A percentile compares a stretch with the other conserved stretches of the same genome.
Conservation (phyloP, 1,140 invertebrate species). For the Drosophila varians region DNA sequence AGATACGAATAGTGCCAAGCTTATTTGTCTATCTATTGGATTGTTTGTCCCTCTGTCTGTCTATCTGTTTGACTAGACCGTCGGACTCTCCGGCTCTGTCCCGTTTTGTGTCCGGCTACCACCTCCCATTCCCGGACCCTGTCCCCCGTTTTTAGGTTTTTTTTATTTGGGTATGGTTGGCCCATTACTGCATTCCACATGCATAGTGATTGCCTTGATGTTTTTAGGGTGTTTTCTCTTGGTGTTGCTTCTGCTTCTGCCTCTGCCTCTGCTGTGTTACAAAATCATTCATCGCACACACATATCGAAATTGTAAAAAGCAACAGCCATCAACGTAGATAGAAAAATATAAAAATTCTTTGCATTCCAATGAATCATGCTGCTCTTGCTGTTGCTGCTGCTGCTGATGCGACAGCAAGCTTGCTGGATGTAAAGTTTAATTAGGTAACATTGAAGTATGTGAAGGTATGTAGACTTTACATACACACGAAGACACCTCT, state of each 20-base stretch:
- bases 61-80: constrained; percentile 61
- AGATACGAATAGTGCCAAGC: constrained; percentile 61
- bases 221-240: constrained; percentile 75
- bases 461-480: constrained; percentile 60
- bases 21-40: constrained; percentile 78
- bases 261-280: constrained; percentile 53
- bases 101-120: constrained; percentile 4
- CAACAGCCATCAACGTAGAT: constrained; percentile 64
- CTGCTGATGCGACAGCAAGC: constrained; percentile 58
- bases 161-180: constrained; percentile 73
- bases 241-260: constrained; percentile 42
- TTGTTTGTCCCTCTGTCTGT: constrained; percentile 48
- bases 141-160: too few species aligned
- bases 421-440: constrained; percentile 71
- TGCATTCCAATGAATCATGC: constrained; percentile 80
- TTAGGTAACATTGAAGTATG: constrained; percentile 80
- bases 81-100: constrained; percentile 8
- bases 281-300: constrained; percentile 76
- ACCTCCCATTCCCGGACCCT: constrained; percentile 26
- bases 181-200: constrained; percentile 79
- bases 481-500: constrained; percentile 9
- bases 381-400: constrained; percentile 45
- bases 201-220: constrained; percentile 79
- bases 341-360: constrained; percentile 82
- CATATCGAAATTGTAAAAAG: constrained; percentile 75